A percentile compares a stretch with the other conserved stretches of the same genome.
Conservation (phyloP, 2,113 vertebrate genomes). For the Poecilia latipinna region DNA sequence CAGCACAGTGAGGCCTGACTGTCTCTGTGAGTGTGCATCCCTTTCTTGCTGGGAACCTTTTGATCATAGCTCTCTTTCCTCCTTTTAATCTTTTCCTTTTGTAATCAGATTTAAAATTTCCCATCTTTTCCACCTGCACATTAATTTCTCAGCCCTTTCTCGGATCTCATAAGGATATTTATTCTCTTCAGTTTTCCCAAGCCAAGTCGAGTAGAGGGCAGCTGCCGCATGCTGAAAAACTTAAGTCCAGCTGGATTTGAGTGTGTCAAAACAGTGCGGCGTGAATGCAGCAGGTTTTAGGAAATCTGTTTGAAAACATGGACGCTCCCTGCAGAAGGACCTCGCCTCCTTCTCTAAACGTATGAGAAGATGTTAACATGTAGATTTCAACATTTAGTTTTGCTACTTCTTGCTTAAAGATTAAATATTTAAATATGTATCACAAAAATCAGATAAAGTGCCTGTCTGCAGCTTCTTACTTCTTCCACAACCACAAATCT, state of each 20-base stretch:
- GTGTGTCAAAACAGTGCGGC: too few relatives aligned
- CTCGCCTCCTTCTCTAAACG: too few relatives aligned
- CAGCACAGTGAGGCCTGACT: conserved; percentile 77
- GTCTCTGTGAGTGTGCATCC: conserved; percentile 81
- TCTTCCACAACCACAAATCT: background rate
- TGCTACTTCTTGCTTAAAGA: background rate
- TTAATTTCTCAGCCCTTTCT: background rate
- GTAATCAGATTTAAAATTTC: background rate
- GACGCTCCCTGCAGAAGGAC: background rate
- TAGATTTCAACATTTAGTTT: background rate
- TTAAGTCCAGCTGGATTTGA: too few relatives aligned
- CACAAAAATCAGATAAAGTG: background rate
- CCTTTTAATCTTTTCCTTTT: background rate
- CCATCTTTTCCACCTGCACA: background rate
- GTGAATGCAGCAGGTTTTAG: background rate
- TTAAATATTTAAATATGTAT: background rate
- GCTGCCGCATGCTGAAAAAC: too few relatives aligned
- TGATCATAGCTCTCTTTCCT: conserved; percentile 4
- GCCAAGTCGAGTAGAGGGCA: background rate
- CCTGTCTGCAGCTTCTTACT: background rate
- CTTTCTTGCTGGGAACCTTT: background rate
- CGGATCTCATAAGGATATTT: background rate
- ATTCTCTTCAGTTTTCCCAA: background rate
- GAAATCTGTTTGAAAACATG: background rate
- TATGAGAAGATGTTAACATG: background rate